Evolutionary conservation across 2,113 vertebrate genomes (phyloP), one percentile per base, ranked within the genome.

Genomic region (Sander vitreus): DNA sequence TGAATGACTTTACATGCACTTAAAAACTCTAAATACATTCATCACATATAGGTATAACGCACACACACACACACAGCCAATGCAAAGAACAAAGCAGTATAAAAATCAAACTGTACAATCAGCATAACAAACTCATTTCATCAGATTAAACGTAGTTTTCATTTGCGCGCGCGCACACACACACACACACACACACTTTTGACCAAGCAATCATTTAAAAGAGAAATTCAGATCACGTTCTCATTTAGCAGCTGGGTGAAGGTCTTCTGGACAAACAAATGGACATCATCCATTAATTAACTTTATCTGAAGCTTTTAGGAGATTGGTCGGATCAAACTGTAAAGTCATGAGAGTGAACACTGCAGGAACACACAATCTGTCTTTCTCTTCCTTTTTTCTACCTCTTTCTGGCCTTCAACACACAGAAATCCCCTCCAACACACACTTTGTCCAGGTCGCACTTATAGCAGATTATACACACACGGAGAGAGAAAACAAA

Each of bases 231-330:
- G 3, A 90, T 87, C 84, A 59, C 66, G 77, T 69, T 58, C 33
- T 54, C 45, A 85, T 83, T 71, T 27, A 78, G 73, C 45, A 58
- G 59, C 33, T 30, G 27, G 39, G 3, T 76, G 63, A 90, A 90
- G 87, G 83, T 86, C 88, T 59, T 21, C 30, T 33, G n/a, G 65
- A 69, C 53, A 23, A 51, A 47, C 47, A 43, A 73, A 45, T 9
- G 13, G 57, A 58, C 53, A 4, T 70, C 45, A 67, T 75, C 64
- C 33, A 6, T 79, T 85, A 87, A 92, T 93, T 88, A 86, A 86
- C 78, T 89, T 89, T 84, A 90, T 88, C 87, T 81, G 66, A 84
- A 79, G 90, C 89, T 90, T 92, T 93, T 88, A 92, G 70, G 59
- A 85, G 87, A 94, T 93, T 92, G 90, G 65, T 58, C 0, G 1